Base-by-base conservation (phyloP, 2,113 vertebrate species). In the Paraplagusia blochii region DNA sequence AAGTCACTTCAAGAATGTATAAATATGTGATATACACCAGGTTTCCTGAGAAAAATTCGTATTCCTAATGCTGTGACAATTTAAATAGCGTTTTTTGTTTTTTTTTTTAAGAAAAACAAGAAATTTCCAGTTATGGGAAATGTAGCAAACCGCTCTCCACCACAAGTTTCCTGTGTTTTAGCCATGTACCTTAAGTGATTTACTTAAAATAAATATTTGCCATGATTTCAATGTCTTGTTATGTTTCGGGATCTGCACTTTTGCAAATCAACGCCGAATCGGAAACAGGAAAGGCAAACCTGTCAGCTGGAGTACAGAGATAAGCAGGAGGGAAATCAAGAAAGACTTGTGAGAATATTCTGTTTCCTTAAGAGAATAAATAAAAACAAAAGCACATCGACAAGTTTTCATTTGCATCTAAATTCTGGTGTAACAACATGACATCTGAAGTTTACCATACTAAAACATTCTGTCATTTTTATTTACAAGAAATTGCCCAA, bases 141-240 rank as follows among this genome's bases (percentile, higher is more conserved):
- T 29, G 22, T 29, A 29, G 22, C 6, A 29, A 29, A 29, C 22
- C 22, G 22, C 42, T 51, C 42, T 44, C 5, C 36, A 53, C 39
- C 9, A 14, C 4, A 1, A 12, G 5, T 52, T 11, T 40, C 57
- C 51, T 65, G 46, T 72, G 79, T 55, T 76, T 55, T 62, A 55
- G 80, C 80, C 73, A 81, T 79, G 69, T 71, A 73, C 67, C 42
- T 74, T 69, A 17, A 48, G 68, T 76, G 72, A 81, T 76, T 71
- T 76, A 60, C 61, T 49, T 54, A 53, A 81, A 84, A 78, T 84
- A 87, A 82, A 87, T 82, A 85, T 75, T 71, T 53, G 43, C 42
- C 5, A 36, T 13, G 59, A 76, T 82, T 77, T 81, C 48, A 42
- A 50, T 44, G 62, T 22, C 29, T 13, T 42, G 51, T 65, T 66